These are phyloP conservation scores for Halichoeres trimaculatus DNA, from an alignment of 2,113 vertebrate species.

Conservation along the genomic window DNA sequence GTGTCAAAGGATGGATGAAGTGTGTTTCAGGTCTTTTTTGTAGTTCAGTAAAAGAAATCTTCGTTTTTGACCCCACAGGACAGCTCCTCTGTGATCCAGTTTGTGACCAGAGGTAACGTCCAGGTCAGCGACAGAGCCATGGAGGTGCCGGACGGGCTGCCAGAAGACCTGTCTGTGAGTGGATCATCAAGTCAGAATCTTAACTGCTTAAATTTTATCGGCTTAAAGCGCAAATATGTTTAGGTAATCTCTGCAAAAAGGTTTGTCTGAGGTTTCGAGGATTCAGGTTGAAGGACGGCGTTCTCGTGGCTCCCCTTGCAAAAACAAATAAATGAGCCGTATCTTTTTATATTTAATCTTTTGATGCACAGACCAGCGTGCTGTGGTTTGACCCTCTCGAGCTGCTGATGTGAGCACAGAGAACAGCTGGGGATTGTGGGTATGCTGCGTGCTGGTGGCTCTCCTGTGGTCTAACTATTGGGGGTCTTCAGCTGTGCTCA, in stretches of 20 bases:
- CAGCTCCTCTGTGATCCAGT: conserved; percentile 96
- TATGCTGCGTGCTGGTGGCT: conserved; percentile 30
- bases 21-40: not conserved
- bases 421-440: conserved; percentile 61
- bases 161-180: conserved; percentile 93
- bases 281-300: not conserved
- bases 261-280: too few species aligned
- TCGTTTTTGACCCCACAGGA: conserved; percentile 82
- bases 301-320: not conserved
- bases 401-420: conserved; percentile 20
- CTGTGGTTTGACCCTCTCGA: conserved; percentile 14
- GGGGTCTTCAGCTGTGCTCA: conserved; percentile 68
- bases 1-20: not conserved
- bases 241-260: too few species aligned
- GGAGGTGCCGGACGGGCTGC: conserved; percentile 87
- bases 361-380: not conserved
- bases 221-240: too few species aligned
- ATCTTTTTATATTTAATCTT: conserved; percentile 15
- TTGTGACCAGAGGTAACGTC: conserved; percentile 89
- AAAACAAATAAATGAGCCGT: conserved; percentile 4
- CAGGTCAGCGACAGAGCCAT: conserved; percentile 86
- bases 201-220: too few species aligned
- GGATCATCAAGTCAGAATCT: not conserved
- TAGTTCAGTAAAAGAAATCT: not conserved
- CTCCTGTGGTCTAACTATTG: conserved; percentile 27